Base-by-base conservation (phyloP, 30 jellyfish, hydroid and myxozoan species). In the Aurelia sp. region DNA sequence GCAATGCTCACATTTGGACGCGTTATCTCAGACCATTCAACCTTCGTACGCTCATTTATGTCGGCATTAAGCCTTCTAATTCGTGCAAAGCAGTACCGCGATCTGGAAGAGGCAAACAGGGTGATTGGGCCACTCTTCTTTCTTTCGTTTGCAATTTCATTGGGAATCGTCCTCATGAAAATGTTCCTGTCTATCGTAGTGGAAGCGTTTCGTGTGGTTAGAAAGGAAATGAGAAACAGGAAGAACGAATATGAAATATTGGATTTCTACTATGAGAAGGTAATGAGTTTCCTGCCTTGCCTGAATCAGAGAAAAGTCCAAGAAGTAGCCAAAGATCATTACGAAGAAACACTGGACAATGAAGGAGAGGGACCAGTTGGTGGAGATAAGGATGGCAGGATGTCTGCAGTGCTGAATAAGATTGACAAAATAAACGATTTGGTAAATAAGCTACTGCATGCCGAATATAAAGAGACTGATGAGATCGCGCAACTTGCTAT, bases 81-180 rank as follows among this genome's bases (percentile, higher is more conserved):
- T 40, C 97, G 98, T 12, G 37, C 89, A 6, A 64, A 62, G 48
- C 66, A 76, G 17, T 75, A 47, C 63, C 9, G 85, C 0, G 67
- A 52, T 13, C 71, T 93, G 50, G 18, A 12, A 12, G 70, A 44
- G 8, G 96, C 92, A 1, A 53, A 87, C 81, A 33, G 92, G 48
- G 27, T 76, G 4, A 3, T 73, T 64, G 98, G 97, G 13, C 97
- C 96, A 15, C 35, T 87, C 18, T 88, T 93, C 89, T 80, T 74
- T 48, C 74, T 76, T 31, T 7, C 52, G 16, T 87, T 44, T 89
- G 78, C 73, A 13, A 22, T 66, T 13, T 21, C 76, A 30, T 62
- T 92, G 94, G 41, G 87, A 15, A 78, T 80, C 22, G 75, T 86
- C n/a, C 66, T 92, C 4, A 84, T 86, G 58, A 86, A 92, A 31